A percentile compares a stretch with the other conserved stretches of the same genome.
These are phyloP conservation scores for Neofelis nebulosa DNA, from an alignment of 2,113 vertebrate species.

Conservation along the genomic window DNA sequence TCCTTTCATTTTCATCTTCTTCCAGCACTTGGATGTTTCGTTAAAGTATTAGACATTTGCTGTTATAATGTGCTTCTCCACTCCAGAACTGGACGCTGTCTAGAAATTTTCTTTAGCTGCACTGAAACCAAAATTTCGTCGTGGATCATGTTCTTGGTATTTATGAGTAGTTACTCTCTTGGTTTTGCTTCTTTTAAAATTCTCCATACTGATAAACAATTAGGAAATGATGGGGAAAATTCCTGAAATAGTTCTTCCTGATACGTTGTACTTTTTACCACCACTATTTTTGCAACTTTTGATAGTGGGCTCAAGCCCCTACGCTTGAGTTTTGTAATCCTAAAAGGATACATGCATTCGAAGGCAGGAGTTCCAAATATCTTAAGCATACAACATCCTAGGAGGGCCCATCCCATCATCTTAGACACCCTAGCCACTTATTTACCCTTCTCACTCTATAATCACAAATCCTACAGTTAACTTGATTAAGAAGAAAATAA, in stretches of 20 bases:
- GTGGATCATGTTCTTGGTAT: constrained; percentile 44
- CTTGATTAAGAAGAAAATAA: neutral
- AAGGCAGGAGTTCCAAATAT: constrained; percentile 8
- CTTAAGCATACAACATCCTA: neutral
- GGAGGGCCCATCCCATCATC: neutral
- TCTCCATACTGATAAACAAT: constrained; percentile 52
- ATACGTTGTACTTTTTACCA: constrained; percentile 52
- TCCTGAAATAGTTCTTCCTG: constrained; percentile 68
- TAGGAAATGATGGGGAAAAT: constrained; percentile 56
- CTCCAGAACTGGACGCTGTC: constrained; percentile 35
- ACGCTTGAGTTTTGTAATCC: constrained; percentile 19
- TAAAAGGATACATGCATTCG: neutral
- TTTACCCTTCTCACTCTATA: constrained; percentile 16
- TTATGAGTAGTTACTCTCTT: constrained; percentile 44
- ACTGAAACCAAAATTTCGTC: constrained; percentile 44
- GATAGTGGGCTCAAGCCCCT: constrained; percentile 13
- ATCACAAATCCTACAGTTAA: neutral
- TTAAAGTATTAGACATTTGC: constrained; percentile 1
- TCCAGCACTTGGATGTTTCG: neutral
- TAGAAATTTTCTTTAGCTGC: constrained; percentile 47
- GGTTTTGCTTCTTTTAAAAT: constrained; percentile 64
- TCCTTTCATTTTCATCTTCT: constrained; percentile 35
- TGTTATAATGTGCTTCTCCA: constrained; percentile 50
- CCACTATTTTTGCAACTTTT: constrained; percentile 48
- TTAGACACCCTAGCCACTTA: neutral